phyloP scores from a whole-genome alignment of 2,888 invertebrate genomes.

The Habroteleia sp. region DNA sequence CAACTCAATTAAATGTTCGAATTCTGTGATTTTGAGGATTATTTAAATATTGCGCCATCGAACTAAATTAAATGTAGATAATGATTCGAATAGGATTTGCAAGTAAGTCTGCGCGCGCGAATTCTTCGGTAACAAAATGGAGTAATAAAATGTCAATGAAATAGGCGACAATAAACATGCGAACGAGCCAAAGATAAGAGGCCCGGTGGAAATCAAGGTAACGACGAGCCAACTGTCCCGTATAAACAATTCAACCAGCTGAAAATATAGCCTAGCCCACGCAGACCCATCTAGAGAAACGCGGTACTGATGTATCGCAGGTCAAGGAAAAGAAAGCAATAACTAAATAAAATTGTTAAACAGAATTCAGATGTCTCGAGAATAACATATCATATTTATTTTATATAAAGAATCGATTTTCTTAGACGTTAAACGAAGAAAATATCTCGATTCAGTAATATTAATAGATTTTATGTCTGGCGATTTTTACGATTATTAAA shows the following conservation, averaged over 20 bases:
- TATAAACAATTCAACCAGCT: conserved; percentile 50
- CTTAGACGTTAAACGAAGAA: too few species aligned
- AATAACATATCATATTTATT: neutral
- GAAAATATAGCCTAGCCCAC: conserved; percentile 12
- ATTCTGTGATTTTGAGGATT: conserved; percentile 1
- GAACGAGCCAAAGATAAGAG: conserved; percentile 46
- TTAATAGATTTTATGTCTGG: neutral
- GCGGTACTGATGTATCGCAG: conserved; percentile 50
- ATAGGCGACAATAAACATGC: conserved; percentile 27
- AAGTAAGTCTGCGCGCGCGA: too few species aligned
- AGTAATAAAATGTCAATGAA: conserved; percentile 45
- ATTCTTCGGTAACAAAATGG: conserved; percentile 43
- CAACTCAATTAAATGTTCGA: conserved; percentile 26
- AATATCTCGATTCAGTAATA: neutral
- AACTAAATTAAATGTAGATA: conserved; percentile 39
- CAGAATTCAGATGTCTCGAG: neutral
- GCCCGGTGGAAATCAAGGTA: conserved; percentile 57
- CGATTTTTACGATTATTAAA: too few species aligned
- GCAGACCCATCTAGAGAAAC: conserved; percentile 7
- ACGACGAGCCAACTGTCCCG: conserved; percentile 43
- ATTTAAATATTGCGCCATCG: conserved; percentile 29
- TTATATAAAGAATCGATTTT: neutral
- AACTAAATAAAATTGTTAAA: conserved; percentile 11
- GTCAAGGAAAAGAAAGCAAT: conserved; percentile 21
- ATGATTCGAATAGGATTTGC: conserved; percentile 13